phyloP scores from a whole-genome alignment of 2,888 invertebrate genomes.

The Venusia cambrica region DNA sequence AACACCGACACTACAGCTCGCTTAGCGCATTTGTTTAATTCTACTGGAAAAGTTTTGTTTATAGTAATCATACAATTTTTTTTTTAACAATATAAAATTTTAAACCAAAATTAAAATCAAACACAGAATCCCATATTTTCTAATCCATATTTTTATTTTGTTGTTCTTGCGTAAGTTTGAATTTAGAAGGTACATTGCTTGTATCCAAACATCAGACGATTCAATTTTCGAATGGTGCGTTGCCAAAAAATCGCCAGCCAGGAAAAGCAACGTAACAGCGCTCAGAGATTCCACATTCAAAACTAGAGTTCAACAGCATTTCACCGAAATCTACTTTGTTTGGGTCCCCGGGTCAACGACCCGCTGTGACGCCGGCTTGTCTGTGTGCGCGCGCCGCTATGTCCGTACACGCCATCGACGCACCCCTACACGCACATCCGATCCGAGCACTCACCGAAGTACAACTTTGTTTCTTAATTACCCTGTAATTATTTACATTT shows the following conservation, averaged over 20 bases:
- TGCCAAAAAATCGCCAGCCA: constrained; percentile 62
- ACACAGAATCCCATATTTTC: too few relatives aligned
- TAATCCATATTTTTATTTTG: too few relatives aligned
- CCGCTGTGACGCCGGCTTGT: constrained; percentile 61
- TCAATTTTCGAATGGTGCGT: constrained; percentile 35
- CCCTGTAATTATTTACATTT: constrained; percentile 44
- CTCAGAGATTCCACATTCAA: constrained; percentile 63
- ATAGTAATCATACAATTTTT: too few relatives aligned
- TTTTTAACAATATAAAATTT: too few relatives aligned
- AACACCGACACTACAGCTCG: constrained; percentile 35
- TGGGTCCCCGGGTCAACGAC: constrained; percentile 76
- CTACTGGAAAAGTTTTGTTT: constrained; percentile 15
- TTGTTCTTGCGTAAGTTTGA: constrained; percentile 5
- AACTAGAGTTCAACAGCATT: constrained; percentile 79
- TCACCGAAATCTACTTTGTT: constrained; percentile 81
- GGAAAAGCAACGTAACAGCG: constrained; percentile 52
- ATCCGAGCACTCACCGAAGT: constrained; percentile 44
- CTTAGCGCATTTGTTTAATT: constrained; percentile 23
- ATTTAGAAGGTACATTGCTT: constrained; percentile 6
- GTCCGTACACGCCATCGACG: constrained; percentile 47
- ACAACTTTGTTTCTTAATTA: constrained; percentile 67
- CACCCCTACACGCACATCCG: constrained; percentile 55
- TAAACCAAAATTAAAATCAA: too few relatives aligned
- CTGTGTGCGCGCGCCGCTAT: constrained; percentile 64
- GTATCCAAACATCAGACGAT: constrained; percentile 21